phyloP scores from a whole-genome alignment of 2,113 vertebrate species.

The Xyrauchen texanus region DNA sequence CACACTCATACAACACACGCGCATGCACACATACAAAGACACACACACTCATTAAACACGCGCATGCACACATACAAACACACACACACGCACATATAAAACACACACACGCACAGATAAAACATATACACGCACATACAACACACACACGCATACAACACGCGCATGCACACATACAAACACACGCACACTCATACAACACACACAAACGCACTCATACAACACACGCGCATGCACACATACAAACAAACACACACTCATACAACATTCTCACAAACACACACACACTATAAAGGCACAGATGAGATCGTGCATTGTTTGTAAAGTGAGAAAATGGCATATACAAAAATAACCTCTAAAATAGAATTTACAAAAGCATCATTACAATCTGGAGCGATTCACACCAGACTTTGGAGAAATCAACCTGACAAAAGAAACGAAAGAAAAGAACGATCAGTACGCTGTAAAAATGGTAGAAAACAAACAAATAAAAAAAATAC shows the following conservation, averaged over 20 bases:
- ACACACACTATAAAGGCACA: constrained; percentile 83
- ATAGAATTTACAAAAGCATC: constrained; percentile 94
- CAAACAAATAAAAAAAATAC: constrained; percentile 58
- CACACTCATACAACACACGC: too few relatives aligned
- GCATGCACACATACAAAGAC: too few relatives aligned
- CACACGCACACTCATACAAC: not conserved
- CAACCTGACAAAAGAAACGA: constrained; percentile 45
- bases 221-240: too few relatives aligned
- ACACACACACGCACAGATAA: too few relatives aligned
- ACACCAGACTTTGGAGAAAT: constrained; percentile 65
- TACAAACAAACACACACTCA: too few relatives aligned
- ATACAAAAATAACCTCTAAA: constrained; percentile 99
- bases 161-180: too few relatives aligned
- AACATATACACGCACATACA: not conserved
- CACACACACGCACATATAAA: too few relatives aligned
- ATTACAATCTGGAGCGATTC: constrained; percentile 90
- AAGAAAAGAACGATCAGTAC: constrained; percentile 4
- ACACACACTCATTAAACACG: too few relatives aligned
- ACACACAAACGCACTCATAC: too few relatives aligned
- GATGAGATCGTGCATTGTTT: constrained; percentile 77
- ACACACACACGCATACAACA: too few relatives aligned
- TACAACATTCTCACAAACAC: too few relatives aligned
- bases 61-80: too few relatives aligned
- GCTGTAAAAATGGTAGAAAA: constrained; percentile 13
- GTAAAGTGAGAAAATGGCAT: constrained; percentile 73